Percentiles rank a stretch among this genome's conserved stretches.
Conservation (phyloP, 2,797 vertebrate species). For the Eospalax fontanierii region DNA sequence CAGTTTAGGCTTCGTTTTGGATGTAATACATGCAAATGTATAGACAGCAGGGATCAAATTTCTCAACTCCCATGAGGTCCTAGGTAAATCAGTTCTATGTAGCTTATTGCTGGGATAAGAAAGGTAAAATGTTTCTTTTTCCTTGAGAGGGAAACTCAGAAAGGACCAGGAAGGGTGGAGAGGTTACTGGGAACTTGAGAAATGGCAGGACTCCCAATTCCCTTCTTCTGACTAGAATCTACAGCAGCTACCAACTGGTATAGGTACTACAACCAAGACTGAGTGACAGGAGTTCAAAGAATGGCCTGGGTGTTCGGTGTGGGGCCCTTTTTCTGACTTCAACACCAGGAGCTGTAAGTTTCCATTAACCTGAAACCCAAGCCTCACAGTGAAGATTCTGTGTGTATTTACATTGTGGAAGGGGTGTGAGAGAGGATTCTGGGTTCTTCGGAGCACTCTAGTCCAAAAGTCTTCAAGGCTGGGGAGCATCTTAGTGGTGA, state of each 20-base stretch:
- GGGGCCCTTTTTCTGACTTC: background rate
- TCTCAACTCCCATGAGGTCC: background rate
- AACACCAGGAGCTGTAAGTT: background rate
- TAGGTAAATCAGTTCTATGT: background rate
- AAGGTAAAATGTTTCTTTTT: background rate
- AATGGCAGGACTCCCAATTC: background rate
- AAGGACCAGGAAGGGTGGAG: background rate
- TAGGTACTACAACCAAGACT: background rate
- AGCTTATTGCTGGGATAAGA: background rate
- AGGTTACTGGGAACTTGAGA: background rate
- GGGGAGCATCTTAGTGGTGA: too few species aligned
- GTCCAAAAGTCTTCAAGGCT: background rate
- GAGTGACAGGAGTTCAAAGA: background rate
- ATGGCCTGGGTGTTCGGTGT: background rate
- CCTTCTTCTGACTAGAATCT: background rate
- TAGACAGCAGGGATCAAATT: background rate
- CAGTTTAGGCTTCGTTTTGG: background rate
- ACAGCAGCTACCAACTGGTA: background rate
- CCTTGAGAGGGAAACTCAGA: background rate
- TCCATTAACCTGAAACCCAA: constrained; percentile 2
- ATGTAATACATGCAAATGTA: background rate
- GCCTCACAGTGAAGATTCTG: background rate
- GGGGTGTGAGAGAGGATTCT: background rate
- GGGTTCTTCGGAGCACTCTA: background rate
- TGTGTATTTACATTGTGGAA: background rate